Conservation (phyloP, 1,140 invertebrate species). For the Bemisia tabaci region DNA sequence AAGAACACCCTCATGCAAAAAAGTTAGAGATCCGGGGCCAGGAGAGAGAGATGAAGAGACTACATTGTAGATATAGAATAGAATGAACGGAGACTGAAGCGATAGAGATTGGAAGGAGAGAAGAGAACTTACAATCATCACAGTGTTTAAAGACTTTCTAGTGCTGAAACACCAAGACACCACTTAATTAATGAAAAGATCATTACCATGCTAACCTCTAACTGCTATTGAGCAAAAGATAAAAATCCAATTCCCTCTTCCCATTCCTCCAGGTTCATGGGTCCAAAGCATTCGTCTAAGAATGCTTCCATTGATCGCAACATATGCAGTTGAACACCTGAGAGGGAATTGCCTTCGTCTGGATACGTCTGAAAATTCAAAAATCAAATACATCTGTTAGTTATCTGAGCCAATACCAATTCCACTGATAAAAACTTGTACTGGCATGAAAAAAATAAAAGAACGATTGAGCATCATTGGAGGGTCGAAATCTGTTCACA, state of each 20-base stretch:
- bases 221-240: slow-evolving; percentile 19
- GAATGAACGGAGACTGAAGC: no score
- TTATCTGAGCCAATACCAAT: background rate
- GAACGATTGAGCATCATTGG: background rate
- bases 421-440: background rate
- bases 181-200: background rate
- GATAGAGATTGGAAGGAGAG: background rate
- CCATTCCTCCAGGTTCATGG: slow-evolving; percentile 54
- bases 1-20: no score
- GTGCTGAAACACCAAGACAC: background rate
- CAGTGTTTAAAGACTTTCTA: background rate
- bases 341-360: slow-evolving; percentile 62
- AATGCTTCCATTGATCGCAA: slow-evolving; percentile 73
- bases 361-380: slow-evolving; percentile 54
- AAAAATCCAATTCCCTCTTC: slow-evolving; percentile 30
- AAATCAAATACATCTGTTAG: slow-evolving; percentile 5
- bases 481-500: background rate
- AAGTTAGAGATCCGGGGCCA: no score
- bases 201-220: background rate
- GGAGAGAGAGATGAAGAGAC: no score
- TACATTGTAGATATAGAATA: no score
- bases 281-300: slow-evolving; percentile 65
- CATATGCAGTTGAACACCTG: slow-evolving; percentile 52
- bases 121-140: background rate
- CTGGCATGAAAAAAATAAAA: background rate